These are phyloP conservation scores for Cataglyphis livida DNA, from an alignment of 2,888 invertebrate species.

Conservation along the genomic window DNA sequence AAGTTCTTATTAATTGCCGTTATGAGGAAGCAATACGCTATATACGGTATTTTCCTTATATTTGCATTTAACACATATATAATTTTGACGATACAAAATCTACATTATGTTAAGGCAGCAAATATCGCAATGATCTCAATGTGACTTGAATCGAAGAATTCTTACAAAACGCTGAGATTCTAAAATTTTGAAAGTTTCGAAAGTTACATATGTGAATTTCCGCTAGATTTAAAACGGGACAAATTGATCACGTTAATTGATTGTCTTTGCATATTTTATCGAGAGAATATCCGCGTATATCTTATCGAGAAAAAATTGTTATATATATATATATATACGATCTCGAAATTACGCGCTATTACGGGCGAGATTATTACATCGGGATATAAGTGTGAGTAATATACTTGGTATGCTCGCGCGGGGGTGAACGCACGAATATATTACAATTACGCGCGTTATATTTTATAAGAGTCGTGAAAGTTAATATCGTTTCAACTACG, in stretches of 20 bases:
- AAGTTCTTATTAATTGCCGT: conserved; percentile 49
- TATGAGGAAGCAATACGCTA: background rate
- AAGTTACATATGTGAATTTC: background rate
- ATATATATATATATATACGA: conserved; percentile 6
- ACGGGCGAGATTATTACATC: conserved; percentile 20
- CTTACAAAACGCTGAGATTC: background rate
- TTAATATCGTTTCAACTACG: conserved; percentile 24
- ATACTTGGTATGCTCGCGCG: background rate
- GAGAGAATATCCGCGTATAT: conserved; percentile 2
- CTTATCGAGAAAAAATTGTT: conserved; percentile 9
- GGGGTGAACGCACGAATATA: background rate
- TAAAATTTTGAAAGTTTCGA: background rate
- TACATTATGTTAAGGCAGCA: background rate
- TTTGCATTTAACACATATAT: background rate
- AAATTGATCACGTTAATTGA: background rate
- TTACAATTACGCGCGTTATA: conserved; percentile 30
- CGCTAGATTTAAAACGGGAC: background rate
- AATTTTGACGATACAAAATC: background rate
- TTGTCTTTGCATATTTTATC: background rate
- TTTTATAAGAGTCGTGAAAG: conserved; percentile 28
- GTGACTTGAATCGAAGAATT: background rate
- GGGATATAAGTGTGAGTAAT: conserved; percentile 20
- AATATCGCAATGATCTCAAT: conserved; percentile 16
- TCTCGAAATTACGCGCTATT: conserved; percentile 15
- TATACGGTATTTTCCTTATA: background rate